Conservation (phyloP, 2,888 invertebrate species). For the Eilema griseolum region DNA sequence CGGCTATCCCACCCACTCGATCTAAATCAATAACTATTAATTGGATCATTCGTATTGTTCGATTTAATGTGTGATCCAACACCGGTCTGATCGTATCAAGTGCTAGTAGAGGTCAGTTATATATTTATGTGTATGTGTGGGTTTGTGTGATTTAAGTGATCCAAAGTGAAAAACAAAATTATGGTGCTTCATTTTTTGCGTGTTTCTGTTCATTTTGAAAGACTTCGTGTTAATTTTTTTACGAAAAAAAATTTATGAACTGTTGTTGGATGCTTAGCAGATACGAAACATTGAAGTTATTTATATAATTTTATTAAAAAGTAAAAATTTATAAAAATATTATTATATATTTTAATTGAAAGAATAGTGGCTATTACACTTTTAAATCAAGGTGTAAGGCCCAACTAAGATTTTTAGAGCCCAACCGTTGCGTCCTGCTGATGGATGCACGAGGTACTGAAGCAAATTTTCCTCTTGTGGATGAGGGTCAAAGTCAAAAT, state of each 20-base stretch:
- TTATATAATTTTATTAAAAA: neutral
- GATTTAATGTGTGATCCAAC: slow-evolving; percentile 48
- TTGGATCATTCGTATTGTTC: slow-evolving; percentile 53
- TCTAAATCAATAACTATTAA: slow-evolving; percentile 60
- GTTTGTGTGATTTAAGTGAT: slow-evolving; percentile 21
- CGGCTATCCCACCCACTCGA: slow-evolving; percentile 52
- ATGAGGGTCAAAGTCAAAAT: too few relatives aligned
- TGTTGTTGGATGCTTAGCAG: neutral
- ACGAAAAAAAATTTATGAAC: neutral
- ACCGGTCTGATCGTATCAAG: slow-evolving; percentile 25
- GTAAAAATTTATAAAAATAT: neutral
- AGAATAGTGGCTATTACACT: too few relatives aligned
- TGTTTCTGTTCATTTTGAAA: neutral
- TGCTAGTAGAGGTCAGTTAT: slow-evolving; percentile 25
- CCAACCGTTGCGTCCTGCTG: too few relatives aligned
- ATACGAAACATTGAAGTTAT: neutral
- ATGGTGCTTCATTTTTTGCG: neutral
- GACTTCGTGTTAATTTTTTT: neutral
- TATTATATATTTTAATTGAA: too few relatives aligned
- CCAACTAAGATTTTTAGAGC: too few relatives aligned
- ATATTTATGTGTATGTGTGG: slow-evolving; percentile 12
- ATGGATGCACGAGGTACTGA: too few relatives aligned
- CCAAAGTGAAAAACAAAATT: slow-evolving; percentile 13
- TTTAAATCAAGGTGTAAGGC: too few relatives aligned
- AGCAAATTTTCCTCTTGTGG: too few relatives aligned